Evolutionary conservation across 2,888 invertebrate genomes (phyloP), one percentile per base, ranked within the genome.

Genomic region (Ichneumoninae sp.): DNA sequence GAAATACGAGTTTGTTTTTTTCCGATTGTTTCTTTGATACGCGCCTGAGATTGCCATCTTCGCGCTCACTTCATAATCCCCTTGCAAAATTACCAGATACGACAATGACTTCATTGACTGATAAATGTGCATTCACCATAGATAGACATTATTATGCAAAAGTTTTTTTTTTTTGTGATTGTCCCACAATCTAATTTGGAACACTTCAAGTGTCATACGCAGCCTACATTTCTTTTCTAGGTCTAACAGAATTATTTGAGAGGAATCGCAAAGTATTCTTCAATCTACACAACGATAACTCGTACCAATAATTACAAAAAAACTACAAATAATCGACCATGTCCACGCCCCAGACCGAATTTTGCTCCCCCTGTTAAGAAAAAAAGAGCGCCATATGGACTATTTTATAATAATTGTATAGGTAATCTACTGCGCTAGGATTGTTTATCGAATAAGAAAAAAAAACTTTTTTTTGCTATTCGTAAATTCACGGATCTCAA

Each of bases 221-320:
- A 81, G 84, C 83, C 76, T 84, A 71, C 69, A 60, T 78, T 84
- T 86, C 89, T 88, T 90, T 89, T 91, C 90, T 91, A 91, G 91
- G 91, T 91, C 89, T 91, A 91, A 91, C 91, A 91, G 90, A 91
- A 85, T 91, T 88, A 91, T 91, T 89, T 91, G 91, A 91, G 33
- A 88, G 91, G 89, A 88, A 88, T 54, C 50, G 65, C 33, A 50
- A 70, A 70, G 75, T 83, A 77, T 80, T 80, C 73, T 71, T 47
- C 74, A 71, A 81, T 26, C 85, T 70, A 68, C 65, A 70, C 77
- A 80, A 77, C 81, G 81, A 83, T 81, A 33, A 8, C 33, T 50
- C 76, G 33, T 70, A 63, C 70, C 47, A 33, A 75, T 79, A 71
- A 74, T 70, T 75, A 36, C 10, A 57, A 57, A 57, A 57, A 57